Conservation (phyloP, 2,113 vertebrate species). For the Pachycephala philippinensis region DNA sequence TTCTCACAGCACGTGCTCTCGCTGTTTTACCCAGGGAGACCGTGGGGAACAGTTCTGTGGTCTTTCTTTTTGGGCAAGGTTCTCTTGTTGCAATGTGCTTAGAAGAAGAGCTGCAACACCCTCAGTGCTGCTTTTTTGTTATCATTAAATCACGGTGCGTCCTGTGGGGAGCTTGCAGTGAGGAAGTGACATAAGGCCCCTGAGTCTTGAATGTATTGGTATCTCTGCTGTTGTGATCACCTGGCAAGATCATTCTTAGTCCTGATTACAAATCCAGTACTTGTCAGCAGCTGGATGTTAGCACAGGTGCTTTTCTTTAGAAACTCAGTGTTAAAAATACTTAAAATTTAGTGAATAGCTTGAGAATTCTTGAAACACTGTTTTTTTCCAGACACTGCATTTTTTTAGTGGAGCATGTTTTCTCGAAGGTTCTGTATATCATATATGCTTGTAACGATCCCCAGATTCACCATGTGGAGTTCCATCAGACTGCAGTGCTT, state of each 20-base stretch:
- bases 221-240: background rate
- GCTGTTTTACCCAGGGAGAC: background rate
- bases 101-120: background rate
- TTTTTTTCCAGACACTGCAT: background rate
- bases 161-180: background rate
- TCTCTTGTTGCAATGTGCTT: background rate
- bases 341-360: background rate
- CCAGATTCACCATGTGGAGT: background rate
- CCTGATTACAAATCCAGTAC: background rate
- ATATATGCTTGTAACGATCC: background rate
- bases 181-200: background rate
- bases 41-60: background rate
- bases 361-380: background rate
- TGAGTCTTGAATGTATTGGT: background rate
- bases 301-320: background rate
- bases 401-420: background rate
- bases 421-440: background rate
- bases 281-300: background rate
- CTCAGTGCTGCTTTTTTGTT: background rate
- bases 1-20: accelerated
- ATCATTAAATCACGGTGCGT: background rate
- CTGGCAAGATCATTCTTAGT: background rate
- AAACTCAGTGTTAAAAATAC: background rate
- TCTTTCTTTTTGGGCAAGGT: background rate
- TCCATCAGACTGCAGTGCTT: background rate